Evolutionary conservation across 2,797 vertebrate species (phyloP).

Genomic region (Girardinus metallicus): DNA sequence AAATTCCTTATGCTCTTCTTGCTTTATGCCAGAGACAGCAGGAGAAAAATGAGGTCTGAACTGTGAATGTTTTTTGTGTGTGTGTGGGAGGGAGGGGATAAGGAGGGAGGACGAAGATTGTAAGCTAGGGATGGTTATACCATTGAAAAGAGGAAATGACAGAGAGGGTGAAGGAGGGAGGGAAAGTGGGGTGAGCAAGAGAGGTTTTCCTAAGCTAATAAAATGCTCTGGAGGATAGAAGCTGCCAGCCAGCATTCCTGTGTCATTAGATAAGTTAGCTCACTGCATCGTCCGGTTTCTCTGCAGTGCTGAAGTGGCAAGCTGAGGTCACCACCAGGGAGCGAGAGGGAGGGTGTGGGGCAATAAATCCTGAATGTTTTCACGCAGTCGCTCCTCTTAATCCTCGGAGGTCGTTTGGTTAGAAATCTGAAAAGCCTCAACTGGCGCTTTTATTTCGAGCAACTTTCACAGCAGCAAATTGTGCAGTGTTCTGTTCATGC

Average conservation of each 20-base stretch:
- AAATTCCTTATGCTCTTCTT: slow-evolving; percentile 57
- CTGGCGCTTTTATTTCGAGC: slow-evolving; percentile 14
- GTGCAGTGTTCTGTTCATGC: slow-evolving; percentile 8
- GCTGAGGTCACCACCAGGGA: slow-evolving; percentile 74
- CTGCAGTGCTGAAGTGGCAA: slow-evolving; percentile 81
- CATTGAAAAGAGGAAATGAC: slow-evolving; percentile 73
- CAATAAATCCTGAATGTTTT: slow-evolving; percentile 63
- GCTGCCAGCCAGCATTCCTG: slow-evolving; percentile 82
- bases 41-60: slow-evolving; percentile 69
- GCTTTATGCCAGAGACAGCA: slow-evolving; percentile 57
- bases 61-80: slow-evolving; percentile 50
- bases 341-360: slow-evolving; percentile 40
- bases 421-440: slow-evolving; percentile 28
- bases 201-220: slow-evolving; percentile 79
- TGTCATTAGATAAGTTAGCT: slow-evolving; percentile 82
- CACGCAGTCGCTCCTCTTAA: slow-evolving; percentile 43
- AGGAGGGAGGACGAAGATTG: slow-evolving; percentile 41
- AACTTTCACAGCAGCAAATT: slow-evolving; percentile 7
- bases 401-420: slow-evolving; percentile 48
- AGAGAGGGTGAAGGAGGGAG: slow-evolving; percentile 65
- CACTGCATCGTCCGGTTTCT: slow-evolving; percentile 78
- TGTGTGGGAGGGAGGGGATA: slow-evolving; percentile 8
- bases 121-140: slow-evolving; percentile 60
- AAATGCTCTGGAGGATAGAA: slow-evolving; percentile 76
- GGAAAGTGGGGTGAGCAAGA: slow-evolving; percentile 64